phyloP scores from a whole-genome alignment of 2,888 invertebrate genomes.

The Dynastes tityus region DNA sequence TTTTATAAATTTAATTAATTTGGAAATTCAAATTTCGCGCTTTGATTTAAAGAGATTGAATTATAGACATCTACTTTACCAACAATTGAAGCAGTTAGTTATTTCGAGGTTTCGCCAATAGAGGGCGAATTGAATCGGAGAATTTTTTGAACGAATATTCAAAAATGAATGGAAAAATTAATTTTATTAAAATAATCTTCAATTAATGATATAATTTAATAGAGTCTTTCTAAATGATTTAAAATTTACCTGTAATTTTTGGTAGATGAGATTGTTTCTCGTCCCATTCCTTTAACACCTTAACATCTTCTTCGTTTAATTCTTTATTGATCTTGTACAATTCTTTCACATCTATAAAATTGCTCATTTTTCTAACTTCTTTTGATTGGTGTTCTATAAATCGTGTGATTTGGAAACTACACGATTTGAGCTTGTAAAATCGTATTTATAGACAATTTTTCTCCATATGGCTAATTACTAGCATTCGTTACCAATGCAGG shows the following conservation, averaged over 20 bases:
- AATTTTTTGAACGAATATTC: no score
- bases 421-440: not conserved
- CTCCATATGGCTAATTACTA: not conserved
- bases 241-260: conserved; percentile 36
- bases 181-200: no score
- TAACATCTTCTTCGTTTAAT: conserved; percentile 76
- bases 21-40: not conserved
- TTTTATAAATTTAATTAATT: not conserved
- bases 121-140: no score
- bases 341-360: conserved; percentile 67
- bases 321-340: conserved; percentile 77
- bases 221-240: no score
- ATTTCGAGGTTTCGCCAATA: not conserved
- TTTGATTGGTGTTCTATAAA: not conserved
- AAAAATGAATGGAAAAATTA: no score
- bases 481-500: not conserved
- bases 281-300: conserved; percentile 76
- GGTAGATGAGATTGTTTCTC: conserved; percentile 81
- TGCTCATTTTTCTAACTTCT: not conserved
- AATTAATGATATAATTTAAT: no score
- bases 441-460: not conserved
- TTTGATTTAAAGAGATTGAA: not conserved
- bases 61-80: no score
- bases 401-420: not conserved
- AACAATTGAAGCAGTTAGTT: not conserved